phyloP scores from a whole-genome alignment of 2,797 vertebrate species.

The Petrocephalus sullivani region DNA sequence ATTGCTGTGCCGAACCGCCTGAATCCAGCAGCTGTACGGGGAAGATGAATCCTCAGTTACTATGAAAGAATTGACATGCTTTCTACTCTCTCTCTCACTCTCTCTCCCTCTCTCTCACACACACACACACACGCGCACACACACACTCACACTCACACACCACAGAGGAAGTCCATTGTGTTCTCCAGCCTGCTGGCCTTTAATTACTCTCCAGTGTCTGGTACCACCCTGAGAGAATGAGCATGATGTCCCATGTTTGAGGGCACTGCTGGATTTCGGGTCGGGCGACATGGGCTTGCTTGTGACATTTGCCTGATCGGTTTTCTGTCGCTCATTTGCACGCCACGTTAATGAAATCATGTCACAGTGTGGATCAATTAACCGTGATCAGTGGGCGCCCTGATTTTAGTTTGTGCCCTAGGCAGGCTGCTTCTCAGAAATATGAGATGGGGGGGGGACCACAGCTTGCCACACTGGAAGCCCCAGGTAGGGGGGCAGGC shows the following conservation, averaged over 20 bases:
- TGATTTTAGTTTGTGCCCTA: neutral
- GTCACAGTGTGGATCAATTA: neutral
- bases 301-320: neutral
- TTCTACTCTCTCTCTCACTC: neutral
- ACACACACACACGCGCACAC: neutral
- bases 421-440: neutral
- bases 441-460: too few species aligned
- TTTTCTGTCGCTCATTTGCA: neutral
- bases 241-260: neutral
- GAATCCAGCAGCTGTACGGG: conserved; percentile 37
- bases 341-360: neutral
- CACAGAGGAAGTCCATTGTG: conserved; percentile 24
- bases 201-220: conserved; percentile 26
- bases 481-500: too few species aligned
- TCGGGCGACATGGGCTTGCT: neutral
- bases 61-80: conserved; percentile 34
- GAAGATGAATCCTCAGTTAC: conserved; percentile 52
- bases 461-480: too few species aligned
- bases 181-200: neutral
- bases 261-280: neutral
- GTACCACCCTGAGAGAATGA: conserved; percentile 13
- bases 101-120: neutral
- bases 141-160: neutral
- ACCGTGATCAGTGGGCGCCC: neutral
- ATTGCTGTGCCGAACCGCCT: conserved; percentile 44